Conservation (phyloP, 2,113 vertebrate species). For the Myodes glareolus region DNA sequence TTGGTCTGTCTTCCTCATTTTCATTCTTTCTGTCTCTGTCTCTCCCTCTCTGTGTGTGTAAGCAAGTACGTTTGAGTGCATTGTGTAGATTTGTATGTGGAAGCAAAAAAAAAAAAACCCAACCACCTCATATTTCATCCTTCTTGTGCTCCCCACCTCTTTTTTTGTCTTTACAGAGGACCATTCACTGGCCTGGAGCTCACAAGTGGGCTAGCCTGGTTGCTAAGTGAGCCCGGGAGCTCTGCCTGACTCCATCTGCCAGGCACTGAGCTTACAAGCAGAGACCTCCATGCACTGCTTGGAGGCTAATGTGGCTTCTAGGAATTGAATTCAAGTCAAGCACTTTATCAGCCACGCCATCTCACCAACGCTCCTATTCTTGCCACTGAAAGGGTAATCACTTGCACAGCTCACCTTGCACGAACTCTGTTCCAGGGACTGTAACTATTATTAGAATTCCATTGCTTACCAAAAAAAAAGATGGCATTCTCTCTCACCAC, state of each 20-base stretch:
- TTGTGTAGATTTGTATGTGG: not conserved
- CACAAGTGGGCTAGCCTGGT: not conserved
- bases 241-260: not conserved
- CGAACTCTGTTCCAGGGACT: not conserved
- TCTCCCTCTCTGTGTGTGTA: not conserved
- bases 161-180: not conserved
- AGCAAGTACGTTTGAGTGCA: not conserved
- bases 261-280: not conserved
- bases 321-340: not conserved
- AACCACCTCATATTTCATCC: not conserved
- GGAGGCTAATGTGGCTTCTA: not conserved
- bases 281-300: not conserved
- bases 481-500: slow-evolving; percentile 29
- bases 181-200: not conserved
- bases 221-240: not conserved
- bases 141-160: accelerated
- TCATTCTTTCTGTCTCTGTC: not conserved
- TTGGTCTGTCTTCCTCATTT: not conserved
- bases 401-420: slow-evolving; percentile 10
- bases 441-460: slow-evolving; percentile 43
- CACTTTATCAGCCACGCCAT: no score
- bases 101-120: not conserved
- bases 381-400: slow-evolving; percentile 36
- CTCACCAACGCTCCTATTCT: not conserved
- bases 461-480: slow-evolving; percentile 38